A percentile compares a stretch with the other conserved stretches of the same genome.
Evolutionary conservation across 2,888 invertebrate genomes (phyloP).

Genomic region (Apamea anceps): DNA sequence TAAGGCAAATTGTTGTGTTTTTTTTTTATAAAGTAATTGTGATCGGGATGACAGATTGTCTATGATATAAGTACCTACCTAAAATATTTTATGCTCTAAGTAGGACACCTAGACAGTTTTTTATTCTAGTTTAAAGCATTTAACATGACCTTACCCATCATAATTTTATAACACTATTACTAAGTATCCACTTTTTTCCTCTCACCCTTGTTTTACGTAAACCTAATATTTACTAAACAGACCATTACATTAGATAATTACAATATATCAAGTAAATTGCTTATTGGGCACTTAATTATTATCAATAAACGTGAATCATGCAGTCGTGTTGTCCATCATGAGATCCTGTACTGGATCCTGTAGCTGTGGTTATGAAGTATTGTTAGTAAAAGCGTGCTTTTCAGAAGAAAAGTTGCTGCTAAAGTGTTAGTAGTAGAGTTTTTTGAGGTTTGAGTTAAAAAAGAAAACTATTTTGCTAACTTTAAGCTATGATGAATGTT

Average conservation of each 20-base stretch:
- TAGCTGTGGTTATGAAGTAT: too few relatives aligned
- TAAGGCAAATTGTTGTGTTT: too few relatives aligned
- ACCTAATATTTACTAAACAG: conserved; percentile 1
- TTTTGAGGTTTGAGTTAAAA: too few relatives aligned
- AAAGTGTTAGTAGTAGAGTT: not conserved
- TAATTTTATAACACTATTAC: too few relatives aligned
- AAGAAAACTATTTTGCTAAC: not conserved
- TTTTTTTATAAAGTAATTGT: too few relatives aligned
- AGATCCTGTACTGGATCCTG: not conserved
- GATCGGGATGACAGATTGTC: too few relatives aligned
- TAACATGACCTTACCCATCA: too few relatives aligned
- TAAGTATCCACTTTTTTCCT: not conserved
- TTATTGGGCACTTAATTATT: conserved; percentile 66
- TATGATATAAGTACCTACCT: too few relatives aligned
- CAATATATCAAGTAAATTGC: conserved; percentile 65
- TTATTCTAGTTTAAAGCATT: too few relatives aligned
- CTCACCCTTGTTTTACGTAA: not conserved
- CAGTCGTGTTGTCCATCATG: conserved; percentile 21
- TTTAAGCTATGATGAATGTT: not conserved
- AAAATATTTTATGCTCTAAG: too few relatives aligned
- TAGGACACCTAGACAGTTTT: too few relatives aligned
- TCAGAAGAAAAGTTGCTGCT: not conserved
- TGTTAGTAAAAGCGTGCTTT: not conserved
- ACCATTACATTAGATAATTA: conserved; percentile 48
- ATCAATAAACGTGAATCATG: conserved; percentile 74